Evolutionary conservation across 2,888 invertebrate species (phyloP), one percentile per base, ranked within the genome.

Genomic region (Alloscopus bannaensis): DNA sequence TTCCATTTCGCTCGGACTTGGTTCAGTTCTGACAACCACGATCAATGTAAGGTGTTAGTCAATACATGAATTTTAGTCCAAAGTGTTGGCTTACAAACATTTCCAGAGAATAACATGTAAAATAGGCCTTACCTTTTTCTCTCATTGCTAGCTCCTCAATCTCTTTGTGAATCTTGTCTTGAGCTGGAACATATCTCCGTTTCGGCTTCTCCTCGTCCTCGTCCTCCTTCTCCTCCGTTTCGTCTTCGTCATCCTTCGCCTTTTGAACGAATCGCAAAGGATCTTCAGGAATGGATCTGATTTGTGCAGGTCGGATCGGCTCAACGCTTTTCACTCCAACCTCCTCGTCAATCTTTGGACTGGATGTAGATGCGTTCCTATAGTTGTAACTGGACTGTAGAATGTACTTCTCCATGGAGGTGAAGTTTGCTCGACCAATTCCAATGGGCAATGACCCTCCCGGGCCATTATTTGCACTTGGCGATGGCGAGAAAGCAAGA

Each of bases 111-210:
- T n/a, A n/a, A n/a, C n/a, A n/a, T n/a, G n/a, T n/a, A 36, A 36
- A 36, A 36, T 36, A 36, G 13, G 36, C 13, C 36, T 42, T 65
- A 84, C 84, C 84, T 78, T 81, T 82, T 77, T 84, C 84, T 73
- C 84, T 76, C 76, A 80, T 79, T 66, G 68, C 71, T 69, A 82
- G 64, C 28, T 84, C 84, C 36, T 81, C 65, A 47, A 84, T 62
- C 50, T 84, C 84, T 45, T 68, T 47, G 36, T 82, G 72, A 57
- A 84, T 84, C 69, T 84, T 84, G 64, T 84, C 81, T 50, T 84
- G 84, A 42, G 84, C 84, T 42, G 81, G 73, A 52, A 84, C 62
- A 55, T 84, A 84, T 47, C 81, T 79, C 69, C 80, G 60, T 57
- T 80, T 79, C 52, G 84, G 84, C 50, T 84, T 84, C 28, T 66